Base-by-base conservation (phyloP, 2,888 invertebrate species). In the Eulithis prunata region DNA sequence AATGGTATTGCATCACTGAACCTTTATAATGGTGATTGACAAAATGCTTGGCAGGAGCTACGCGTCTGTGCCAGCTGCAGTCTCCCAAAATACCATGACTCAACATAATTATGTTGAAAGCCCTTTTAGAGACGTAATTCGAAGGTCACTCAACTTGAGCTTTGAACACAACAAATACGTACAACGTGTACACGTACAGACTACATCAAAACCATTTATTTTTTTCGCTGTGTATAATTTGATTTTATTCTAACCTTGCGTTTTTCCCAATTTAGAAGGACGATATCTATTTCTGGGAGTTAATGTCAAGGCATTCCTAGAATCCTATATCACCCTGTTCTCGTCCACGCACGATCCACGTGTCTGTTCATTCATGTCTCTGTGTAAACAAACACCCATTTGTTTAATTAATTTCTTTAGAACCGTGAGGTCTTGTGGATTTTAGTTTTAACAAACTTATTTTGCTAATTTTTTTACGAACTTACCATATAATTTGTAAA, bases 61-160 rank as follows among this genome's bases (percentile, higher is more conserved):
- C 64, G 61, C 57, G 45, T 68, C 49, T 64, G 57, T 21, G 38
- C 28, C 68, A 64, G 68, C 68, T 68, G 68, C 64, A 61, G 36
- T 46, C 38, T 12, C 57, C 21, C 55, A 61, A 64, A 46, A 51
- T 55, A 38, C 32, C 32, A 43, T 64, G 64, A 68, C 61, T 64
- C 68, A 68, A 61, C 54, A 63, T 21, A 49, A 21, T 49, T 49
- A 49, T 63, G 47, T 41, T 51, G 51, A 46, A 64, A 62, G 21
- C 61, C 60, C 61, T 57, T 51, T 68, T 64, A 54, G 21, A 43
- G 54, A 57, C n/a, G 52, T 55, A 56, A 62, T 47, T 21, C n/a
- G 49, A 68, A 68, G 68, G 64, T 64, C 57, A 68, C 54, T 68
- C 57, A 68, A 68, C 68, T 62, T 57, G 14, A 21, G 54, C 10